Evolutionary conservation across 2,888 invertebrate species (phyloP), one percentile per base, ranked within the genome.

Genomic region (Leuctra nigra): DNA sequence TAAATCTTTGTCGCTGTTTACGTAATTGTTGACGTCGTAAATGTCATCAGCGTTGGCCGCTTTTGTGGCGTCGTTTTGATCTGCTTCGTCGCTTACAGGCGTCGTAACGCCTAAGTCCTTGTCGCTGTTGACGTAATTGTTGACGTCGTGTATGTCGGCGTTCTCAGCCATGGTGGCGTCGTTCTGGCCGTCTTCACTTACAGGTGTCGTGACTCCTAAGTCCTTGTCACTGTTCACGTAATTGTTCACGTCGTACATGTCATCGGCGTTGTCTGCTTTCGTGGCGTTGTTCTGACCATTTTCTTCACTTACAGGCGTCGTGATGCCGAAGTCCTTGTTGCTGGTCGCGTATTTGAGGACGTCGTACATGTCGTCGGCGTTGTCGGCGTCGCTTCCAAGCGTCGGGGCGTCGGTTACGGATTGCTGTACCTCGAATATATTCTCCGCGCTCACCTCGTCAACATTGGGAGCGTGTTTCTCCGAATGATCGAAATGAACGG

Each of bases 401-500:
- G n/a, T n/a, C n/a, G n/a, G n/a, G n/a, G n/a, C n/a, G n/a, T n/a
- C n/a, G n/a, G n/a, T n/a, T n/a, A n/a, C n/a, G n/a, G n/a, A n/a
- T n/a, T n/a, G n/a, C n/a, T n/a, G n/a, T n/a, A n/a, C n/a, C n/a
- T n/a, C n/a, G 39, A 39, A 9, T 16, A 39, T 39, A 20, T 39
- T 14, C 18, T 39, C 39, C 18, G 39, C 39, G 39, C 39, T 39
- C 36, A 36, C n/a, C n/a, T 24, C 18, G 47, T 11, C 22, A 25
- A 1, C 23, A 18, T 47, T 11, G 25, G 18, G 20, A 59, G 39
- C 23, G 25, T 46, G 18, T 39, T 36, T 4, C 54, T 57, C 29
- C 55, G 41, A 23, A 48, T 29, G n/a, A 57, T 38, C 25, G 44
- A 23, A 18, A 36, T 25, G n/a, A 57, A 58, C 39, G 25, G 55